Conservation (phyloP, 2,888 invertebrate genomes). For the Nomada hirtipes region DNA sequence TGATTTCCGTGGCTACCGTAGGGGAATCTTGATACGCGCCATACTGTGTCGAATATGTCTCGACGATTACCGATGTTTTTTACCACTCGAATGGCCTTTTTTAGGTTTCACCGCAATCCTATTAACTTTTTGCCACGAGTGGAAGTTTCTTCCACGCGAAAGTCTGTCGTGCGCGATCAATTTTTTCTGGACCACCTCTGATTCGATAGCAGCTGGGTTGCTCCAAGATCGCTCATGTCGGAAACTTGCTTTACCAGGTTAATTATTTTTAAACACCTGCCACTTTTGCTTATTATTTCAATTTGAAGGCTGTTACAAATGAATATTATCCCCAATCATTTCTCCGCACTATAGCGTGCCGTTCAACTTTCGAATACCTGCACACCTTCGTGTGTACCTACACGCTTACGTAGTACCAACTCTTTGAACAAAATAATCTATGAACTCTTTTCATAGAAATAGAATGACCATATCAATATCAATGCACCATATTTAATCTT, state of each 20-base stretch:
- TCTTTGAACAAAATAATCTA: too few relatives aligned
- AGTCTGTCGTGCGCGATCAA: conserved; percentile 56
- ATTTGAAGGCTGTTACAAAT: background rate
- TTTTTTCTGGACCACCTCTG: conserved; percentile 42
- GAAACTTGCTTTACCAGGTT: background rate
- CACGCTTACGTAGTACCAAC: too few relatives aligned
- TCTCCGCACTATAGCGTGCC: background rate
- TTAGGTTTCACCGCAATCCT: conserved; percentile 11
- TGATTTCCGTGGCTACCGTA: conserved; percentile 72
- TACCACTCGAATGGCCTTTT: conserved; percentile 22
- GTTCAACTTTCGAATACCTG: background rate
- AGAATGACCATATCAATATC: too few relatives aligned
- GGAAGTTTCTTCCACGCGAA: conserved; percentile 33
- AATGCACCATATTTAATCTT: too few relatives aligned
- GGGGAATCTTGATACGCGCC: conserved; percentile 70
- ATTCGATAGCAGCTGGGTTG: conserved; percentile 18
- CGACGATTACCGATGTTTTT: conserved; percentile 59
- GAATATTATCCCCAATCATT: background rate
- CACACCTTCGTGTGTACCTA: too few relatives aligned
- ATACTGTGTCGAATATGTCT: conserved; percentile 74
- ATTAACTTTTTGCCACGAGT: conserved; percentile 42
- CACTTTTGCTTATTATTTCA: background rate
- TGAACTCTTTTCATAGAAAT: too few relatives aligned
- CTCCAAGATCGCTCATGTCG: background rate
- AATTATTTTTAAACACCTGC: background rate